Evolutionary conservation across 2,797 vertebrate genomes (phyloP), one percentile per base, ranked within the genome.

Genomic region (Morelia viridis): DNA sequence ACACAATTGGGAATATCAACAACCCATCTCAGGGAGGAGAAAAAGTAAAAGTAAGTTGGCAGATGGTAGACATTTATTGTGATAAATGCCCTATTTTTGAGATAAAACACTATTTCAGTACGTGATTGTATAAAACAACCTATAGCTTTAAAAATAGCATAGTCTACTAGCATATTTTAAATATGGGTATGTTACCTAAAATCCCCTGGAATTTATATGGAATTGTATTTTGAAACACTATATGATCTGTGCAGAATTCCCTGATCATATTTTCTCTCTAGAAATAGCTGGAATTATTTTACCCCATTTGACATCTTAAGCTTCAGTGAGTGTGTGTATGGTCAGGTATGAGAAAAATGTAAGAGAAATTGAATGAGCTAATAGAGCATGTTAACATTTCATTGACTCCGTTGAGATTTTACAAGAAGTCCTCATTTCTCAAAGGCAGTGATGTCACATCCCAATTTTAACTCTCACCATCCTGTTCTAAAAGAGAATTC

Each of bases 381-480:
- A 17, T 4, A 61, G 76, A 28, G 19, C 0, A 0, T 15, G 0
- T 0, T 46, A 11, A 91, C 24, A 22, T 28, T 53, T 11, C 5
- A 0, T 4, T 46, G 46, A 9, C 50, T 88, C 91, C 89, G 53
- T 3, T 58, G 8, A 85, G 85, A 93, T 13, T 3, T 22, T 12
- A 50, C 53, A 89, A 89, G 19, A 71, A 80, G 3, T 17, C 76
- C 68, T 50, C 35, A 22, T 50, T 64, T 92, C 64, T 76, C 13
- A 31, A 24, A 22, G 71, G 2, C 24, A 31, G 46, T 35, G 84
- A 65, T 46, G 57, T 11, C 86, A 5, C 35, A 22, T 19, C 6
- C 46, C 50, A 31, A 0, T 84, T 88, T 86, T n/a, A 6, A 76
- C 88, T 94, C 13, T 17, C 1, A 0, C 22, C 13, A 4, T 35